Evolutionary conservation across 2,113 vertebrate genomes (phyloP), one percentile per base, ranked within the genome.

Genomic region (Budorcas taxicolor): DNA sequence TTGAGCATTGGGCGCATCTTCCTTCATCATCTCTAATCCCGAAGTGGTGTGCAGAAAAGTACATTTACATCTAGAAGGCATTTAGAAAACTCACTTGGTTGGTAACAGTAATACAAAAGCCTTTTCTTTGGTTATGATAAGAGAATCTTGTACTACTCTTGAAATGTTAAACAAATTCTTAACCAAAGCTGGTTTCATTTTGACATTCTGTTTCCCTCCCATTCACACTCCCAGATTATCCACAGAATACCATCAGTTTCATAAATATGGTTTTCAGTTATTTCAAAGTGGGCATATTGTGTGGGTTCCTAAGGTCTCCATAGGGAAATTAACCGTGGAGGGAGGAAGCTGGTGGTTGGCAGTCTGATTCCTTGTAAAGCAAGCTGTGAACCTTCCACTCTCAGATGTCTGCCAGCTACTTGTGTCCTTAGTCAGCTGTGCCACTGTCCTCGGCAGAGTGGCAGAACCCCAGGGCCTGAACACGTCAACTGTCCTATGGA

Each of bases 401-500:
- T n/a, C 58, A 47, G 47, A 36, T 64, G 58, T 31, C 45, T 64
- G 45, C 87, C 87, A 43, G 50, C 62, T 21, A 2, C 91, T 64
- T 31, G 29, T 62, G 81, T 53, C 96, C 94, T 95, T 31, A 50
- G 62, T 87, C 92, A 80, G 0, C 90, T 84, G 16, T 36, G 13
- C 87, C 55, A 23, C 52, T 45, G 97, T 50, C 83, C 29, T 88
- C 0, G 1, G 64, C 55, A 58, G 15, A 57, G 17, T 33, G 86
- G 93, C 71, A 36, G 53, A 58, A 40, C 52, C 64, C 27, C 71
- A 58, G 14, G 90, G 93, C 93, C 74, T 50, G 57, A 95, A 84
- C 15, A 52, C 80, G 40, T 74, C 60, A 31, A 16, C 92, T 92
- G 88, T 47, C 97, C 87, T 85, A n/a, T 87, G 93, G 95, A 96